A percentile compares a stretch with the other conserved stretches of the same genome.
phyloP scores from a whole-genome alignment of 1,140 invertebrate species.

The Palaemon carinicauda region DNA sequence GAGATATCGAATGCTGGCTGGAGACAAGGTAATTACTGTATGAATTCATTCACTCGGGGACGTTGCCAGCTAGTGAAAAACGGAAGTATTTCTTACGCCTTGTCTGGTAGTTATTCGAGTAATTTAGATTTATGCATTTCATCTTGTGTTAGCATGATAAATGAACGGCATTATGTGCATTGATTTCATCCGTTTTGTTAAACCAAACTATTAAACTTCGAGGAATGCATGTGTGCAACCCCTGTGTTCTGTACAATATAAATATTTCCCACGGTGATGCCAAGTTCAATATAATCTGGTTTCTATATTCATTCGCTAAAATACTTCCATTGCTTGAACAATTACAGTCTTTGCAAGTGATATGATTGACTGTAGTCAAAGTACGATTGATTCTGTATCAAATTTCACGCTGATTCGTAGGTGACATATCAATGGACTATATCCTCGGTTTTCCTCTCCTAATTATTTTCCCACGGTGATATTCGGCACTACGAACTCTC shows the following conservation, averaged over 20 bases:
- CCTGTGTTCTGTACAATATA: not conserved
- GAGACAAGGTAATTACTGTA: not conserved
- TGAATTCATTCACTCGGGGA: not conserved
- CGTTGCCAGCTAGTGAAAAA: not conserved
- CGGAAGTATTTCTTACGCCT: not conserved
- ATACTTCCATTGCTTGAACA: too few relatives aligned
- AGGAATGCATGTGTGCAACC: not conserved
- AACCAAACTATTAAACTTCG: too few relatives aligned
- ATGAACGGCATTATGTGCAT: too few relatives aligned
- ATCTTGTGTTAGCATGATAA: not conserved
- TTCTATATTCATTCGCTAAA: too few relatives aligned
- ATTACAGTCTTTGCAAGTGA: too few relatives aligned
- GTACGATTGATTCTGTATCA: not conserved
- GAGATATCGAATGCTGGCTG: not conserved
- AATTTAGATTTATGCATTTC: not conserved
- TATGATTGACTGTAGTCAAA: too few relatives aligned
- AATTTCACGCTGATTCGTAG: not conserved
- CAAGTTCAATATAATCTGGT: too few relatives aligned
- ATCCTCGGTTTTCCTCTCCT: not conserved
- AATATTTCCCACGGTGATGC: slow-evolving; percentile 11
- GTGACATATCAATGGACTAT: not conserved
- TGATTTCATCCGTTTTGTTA: too few relatives aligned
- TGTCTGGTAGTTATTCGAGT: not conserved
- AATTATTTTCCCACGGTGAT: slow-evolving; percentile 26
- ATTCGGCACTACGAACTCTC: not conserved